Evolutionary conservation across 2,888 invertebrate genomes (phyloP).

Genomic region (Dicycla oo): DNA sequence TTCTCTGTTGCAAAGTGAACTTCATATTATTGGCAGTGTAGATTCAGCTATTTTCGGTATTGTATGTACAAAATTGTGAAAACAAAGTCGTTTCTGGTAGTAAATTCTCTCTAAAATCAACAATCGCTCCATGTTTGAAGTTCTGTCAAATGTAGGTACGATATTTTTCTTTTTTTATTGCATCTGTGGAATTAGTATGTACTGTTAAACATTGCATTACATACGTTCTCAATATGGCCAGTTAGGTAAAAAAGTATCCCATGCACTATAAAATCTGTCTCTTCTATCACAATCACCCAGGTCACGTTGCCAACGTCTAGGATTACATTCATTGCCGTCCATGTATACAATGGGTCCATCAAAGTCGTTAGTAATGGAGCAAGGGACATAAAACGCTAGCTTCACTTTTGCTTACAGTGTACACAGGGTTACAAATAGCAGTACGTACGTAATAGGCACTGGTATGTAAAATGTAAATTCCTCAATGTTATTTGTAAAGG

Average conservation of each 20-base stretch:
- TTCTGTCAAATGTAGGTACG: slow-evolving; percentile 13
- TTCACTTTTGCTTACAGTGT: slow-evolving; percentile 31
- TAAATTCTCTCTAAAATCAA: slow-evolving; percentile 20
- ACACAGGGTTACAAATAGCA: slow-evolving; percentile 27
- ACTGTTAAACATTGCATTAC: background rate
- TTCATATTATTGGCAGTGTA: background rate
- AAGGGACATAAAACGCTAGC: slow-evolving; percentile 40
- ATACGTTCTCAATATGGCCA: slow-evolving; percentile 8
- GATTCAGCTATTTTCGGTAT: slow-evolving; percentile 23
- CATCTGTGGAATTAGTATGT: background rate
- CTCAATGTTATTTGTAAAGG: slow-evolving; percentile 48
- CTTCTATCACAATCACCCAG: slow-evolving; percentile 12
- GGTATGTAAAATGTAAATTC: slow-evolving; percentile 38
- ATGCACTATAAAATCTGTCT: slow-evolving; percentile 7
- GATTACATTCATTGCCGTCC: slow-evolving; percentile 46
- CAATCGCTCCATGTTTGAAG: slow-evolving; percentile 20
- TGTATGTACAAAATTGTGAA: slow-evolving; percentile 8
- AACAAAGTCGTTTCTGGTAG: slow-evolving; percentile 12
- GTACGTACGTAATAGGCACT: slow-evolving; percentile 23
- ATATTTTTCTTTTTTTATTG: slow-evolving; percentile 10
- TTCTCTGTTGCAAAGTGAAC: slow-evolving; percentile 7
- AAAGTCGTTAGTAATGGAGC: slow-evolving; percentile 51
- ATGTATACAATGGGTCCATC: slow-evolving; percentile 49
- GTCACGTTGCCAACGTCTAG: slow-evolving; percentile 26
- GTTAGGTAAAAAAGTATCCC: slow-evolving; percentile 11